Evolutionary conservation across 2,113 vertebrate genomes (phyloP).

Genomic region (Tetrax tetrax): DNA sequence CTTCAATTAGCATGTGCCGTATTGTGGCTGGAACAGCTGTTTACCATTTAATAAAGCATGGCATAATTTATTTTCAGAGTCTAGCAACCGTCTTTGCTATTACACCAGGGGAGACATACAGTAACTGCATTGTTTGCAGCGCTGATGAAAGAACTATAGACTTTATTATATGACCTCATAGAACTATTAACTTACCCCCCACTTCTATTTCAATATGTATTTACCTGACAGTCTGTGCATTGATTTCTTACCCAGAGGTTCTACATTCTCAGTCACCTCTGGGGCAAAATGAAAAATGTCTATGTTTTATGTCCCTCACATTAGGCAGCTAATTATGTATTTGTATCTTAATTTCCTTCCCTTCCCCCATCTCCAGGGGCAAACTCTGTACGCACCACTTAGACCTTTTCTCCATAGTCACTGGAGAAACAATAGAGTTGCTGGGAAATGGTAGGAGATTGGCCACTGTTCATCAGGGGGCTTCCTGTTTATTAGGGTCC

Average conservation of each 20-base stretch:
- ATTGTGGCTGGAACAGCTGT: slow-evolving; percentile 80
- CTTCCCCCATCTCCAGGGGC: slow-evolving; percentile 43
- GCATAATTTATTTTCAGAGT: slow-evolving; percentile 75
- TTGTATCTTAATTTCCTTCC: slow-evolving; percentile 60
- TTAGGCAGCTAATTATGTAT: slow-evolving; percentile 61
- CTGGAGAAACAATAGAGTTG: neutral
- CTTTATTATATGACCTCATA: slow-evolving; percentile 49
- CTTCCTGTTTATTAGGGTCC: neutral
- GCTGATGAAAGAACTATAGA: slow-evolving; percentile 53
- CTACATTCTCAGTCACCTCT: slow-evolving; percentile 39
- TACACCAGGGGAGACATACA: slow-evolving; percentile 50
- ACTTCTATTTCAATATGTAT: slow-evolving; percentile 56
- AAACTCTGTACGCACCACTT: neutral
- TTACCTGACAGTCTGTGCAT: slow-evolving; percentile 53
- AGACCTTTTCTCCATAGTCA: neutral
- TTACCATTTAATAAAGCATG: slow-evolving; percentile 85
- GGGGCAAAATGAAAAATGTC: slow-evolving; percentile 49
- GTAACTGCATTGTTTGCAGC: slow-evolving; percentile 20
- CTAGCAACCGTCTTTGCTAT: slow-evolving; percentile 46
- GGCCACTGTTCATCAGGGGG: neutral
- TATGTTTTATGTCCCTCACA: slow-evolving; percentile 34
- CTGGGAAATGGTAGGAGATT: neutral
- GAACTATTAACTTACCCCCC: slow-evolving; percentile 48
- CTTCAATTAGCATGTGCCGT: slow-evolving; percentile 79
- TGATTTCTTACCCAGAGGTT: slow-evolving; percentile 49